A percentile compares a stretch with the other conserved stretches of the same genome.
phyloP scores from a whole-genome alignment of 2,797 vertebrate species.

The Tangara arthus region DNA sequence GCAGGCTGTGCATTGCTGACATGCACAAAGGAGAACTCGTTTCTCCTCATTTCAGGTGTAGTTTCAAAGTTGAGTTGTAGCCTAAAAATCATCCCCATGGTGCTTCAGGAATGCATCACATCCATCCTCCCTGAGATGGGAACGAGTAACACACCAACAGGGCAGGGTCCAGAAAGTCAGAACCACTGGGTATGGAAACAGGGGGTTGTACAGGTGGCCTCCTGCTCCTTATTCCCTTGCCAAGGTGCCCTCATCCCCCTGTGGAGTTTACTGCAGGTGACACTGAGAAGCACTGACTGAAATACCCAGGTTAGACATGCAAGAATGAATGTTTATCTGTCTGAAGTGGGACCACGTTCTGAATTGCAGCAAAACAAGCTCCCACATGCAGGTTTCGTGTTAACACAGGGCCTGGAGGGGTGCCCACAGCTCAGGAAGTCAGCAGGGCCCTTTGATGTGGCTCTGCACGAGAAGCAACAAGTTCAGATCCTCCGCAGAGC shows the following conservation, averaged over 20 bases:
- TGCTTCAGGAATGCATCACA: neutral
- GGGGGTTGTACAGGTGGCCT: accelerated
- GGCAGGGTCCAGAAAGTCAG: neutral
- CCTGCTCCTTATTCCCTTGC: neutral
- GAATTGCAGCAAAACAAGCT: neutral
- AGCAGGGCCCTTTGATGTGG: neutral
- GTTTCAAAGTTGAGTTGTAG: neutral
- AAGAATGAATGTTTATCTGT: neutral
- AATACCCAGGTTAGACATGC: neutral
- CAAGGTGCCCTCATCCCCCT: accelerated
- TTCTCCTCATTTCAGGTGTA: neutral
- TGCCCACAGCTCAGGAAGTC: neutral
- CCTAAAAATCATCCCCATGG: neutral
- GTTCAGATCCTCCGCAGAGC: neutral
- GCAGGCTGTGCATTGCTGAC: neutral
- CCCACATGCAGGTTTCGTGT: neutral
- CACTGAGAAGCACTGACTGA: neutral
- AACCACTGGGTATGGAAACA: accelerated
- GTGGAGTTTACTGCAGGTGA: neutral
- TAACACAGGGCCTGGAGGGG: neutral
- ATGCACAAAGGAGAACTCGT: accelerated
- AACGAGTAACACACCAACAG: accelerated
- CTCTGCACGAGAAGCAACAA: neutral
- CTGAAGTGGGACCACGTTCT: neutral
- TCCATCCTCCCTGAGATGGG: neutral